Percentiles rank a stretch among this genome's conserved stretches.
phyloP scores from a whole-genome alignment of 1,140 invertebrate genomes.

The Papilio dardanus region DNA sequence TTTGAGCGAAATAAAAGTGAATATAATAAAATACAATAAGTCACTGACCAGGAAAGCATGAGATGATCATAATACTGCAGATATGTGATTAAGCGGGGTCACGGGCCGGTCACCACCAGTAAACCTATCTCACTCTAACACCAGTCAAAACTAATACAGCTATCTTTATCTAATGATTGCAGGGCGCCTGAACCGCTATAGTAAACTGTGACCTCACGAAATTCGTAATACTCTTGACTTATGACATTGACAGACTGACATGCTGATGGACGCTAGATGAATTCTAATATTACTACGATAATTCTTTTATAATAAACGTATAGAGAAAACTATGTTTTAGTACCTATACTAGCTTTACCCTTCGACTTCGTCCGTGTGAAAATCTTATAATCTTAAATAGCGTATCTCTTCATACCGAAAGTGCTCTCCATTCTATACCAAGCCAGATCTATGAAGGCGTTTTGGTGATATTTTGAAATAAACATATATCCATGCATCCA shows the following conservation, averaged over 20 bases:
- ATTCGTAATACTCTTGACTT: conserved; percentile 77
- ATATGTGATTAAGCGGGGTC: conserved; percentile 80
- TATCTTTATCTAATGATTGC: conserved; percentile 68
- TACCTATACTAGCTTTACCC: too few relatives aligned
- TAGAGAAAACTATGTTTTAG: not conserved
- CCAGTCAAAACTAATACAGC: conserved; percentile 48
- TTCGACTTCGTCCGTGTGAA: too few relatives aligned
- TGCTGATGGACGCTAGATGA: conserved; percentile 46
- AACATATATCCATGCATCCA: too few relatives aligned
- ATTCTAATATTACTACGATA: not conserved
- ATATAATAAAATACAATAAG: conserved; percentile 58
- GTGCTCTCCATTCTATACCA: too few relatives aligned
- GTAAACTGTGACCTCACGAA: conserved; percentile 81
- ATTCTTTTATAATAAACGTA: not conserved
- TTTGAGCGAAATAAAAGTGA: too few relatives aligned
- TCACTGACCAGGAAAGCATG: conserved; percentile 74
- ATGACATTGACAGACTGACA: conserved; percentile 66
- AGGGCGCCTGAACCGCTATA: conserved; percentile 79
- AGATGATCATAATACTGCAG: conserved; percentile 80
- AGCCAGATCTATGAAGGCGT: too few relatives aligned
- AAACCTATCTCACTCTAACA: conserved; percentile 50
- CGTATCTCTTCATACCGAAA: too few relatives aligned
- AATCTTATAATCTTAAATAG: too few relatives aligned
- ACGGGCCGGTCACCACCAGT: conserved; percentile 70
- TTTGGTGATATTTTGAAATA: too few relatives aligned